Conservation (phyloP, 1,140 invertebrate species). For the Drosophila novamexicana region DNA sequence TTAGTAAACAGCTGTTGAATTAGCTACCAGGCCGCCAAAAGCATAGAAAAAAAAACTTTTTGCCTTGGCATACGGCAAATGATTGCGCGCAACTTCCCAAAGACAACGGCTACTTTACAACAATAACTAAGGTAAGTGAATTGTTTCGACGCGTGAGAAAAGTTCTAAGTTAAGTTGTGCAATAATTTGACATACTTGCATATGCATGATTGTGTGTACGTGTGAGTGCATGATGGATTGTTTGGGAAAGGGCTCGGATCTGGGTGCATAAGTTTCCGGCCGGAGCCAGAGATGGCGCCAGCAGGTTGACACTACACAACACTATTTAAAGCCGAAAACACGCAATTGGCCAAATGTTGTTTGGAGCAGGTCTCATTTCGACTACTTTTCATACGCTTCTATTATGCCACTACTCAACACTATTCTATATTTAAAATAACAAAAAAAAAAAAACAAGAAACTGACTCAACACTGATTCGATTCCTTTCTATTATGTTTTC, state of each 20-base stretch:
- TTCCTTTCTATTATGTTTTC: neutral
- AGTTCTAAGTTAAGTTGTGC: conserved; percentile 50
- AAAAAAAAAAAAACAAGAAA: neutral
- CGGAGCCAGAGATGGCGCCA: conserved; percentile 11
- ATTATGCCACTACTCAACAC: neutral
- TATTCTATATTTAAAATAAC: neutral
- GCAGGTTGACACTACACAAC: neutral
- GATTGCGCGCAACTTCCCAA: conserved; percentile 27
- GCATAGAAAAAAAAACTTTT: conserved; percentile 20
- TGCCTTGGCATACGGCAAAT: conserved; percentile 30
- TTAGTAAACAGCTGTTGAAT: conserved; percentile 54
- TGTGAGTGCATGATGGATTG: neutral
- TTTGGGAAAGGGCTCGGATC: neutral
- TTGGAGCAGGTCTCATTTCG: neutral
- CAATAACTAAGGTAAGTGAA: conserved; percentile 53
- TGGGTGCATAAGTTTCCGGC: neutral
- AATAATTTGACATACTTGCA: conserved; percentile 30
- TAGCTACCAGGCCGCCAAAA: conserved; percentile 47
- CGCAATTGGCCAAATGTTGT: too few species aligned
- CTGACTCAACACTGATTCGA: conserved; percentile 1
- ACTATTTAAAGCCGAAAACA: neutral
- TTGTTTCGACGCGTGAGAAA: conserved; percentile 26
- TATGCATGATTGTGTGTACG: conserved; percentile 2
- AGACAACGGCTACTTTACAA: conserved; percentile 16
- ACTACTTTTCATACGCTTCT: neutral